These are phyloP conservation scores for Pheosia gnoma DNA, from an alignment of 2,888 invertebrate genomes.

Conservation along the genomic window DNA sequence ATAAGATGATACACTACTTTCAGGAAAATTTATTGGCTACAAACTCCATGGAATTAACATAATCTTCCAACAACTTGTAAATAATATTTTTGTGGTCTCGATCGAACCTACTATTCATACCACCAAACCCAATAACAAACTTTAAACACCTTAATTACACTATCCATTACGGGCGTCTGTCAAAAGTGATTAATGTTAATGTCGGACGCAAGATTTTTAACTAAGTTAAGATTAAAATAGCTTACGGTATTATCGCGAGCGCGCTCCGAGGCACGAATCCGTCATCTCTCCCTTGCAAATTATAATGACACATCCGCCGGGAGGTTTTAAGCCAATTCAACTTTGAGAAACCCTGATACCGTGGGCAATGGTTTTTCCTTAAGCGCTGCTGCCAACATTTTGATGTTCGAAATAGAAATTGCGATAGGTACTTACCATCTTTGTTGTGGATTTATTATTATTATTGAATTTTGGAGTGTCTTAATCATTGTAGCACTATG, in stretches of 20 bases:
- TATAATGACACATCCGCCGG: conserved; percentile 82
- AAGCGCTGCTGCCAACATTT: conserved; percentile 42
- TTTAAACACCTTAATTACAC: conserved; percentile 64
- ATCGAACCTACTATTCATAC: not conserved
- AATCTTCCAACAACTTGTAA: not conserved
- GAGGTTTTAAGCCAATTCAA: conserved; percentile 81
- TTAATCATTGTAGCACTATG: not conserved
- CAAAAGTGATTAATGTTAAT: conserved; percentile 82
- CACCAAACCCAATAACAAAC: conserved; percentile 31
- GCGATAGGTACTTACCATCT: conserved; percentile 15
- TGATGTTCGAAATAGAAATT: conserved; percentile 43
- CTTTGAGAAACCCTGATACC: conserved; percentile 68
- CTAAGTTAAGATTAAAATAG: conserved; percentile 84
- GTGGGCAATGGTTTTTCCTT: conserved; percentile 53
- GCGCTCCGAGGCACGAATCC: conserved; percentile 75
- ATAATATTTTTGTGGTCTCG: not conserved
- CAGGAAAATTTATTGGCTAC: too few relatives aligned
- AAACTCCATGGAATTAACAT: too few relatives aligned
- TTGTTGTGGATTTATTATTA: not conserved
- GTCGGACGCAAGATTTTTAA: conserved; percentile 83
- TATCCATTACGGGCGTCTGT: conserved; percentile 78
- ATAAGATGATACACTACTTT: too few relatives aligned
- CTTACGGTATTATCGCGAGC: conserved; percentile 77
- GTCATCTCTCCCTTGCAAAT: conserved; percentile 81
- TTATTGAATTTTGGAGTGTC: not conserved